Conservation (phyloP, 2,888 invertebrate genomes). For the Pollenia amentaria region DNA sequence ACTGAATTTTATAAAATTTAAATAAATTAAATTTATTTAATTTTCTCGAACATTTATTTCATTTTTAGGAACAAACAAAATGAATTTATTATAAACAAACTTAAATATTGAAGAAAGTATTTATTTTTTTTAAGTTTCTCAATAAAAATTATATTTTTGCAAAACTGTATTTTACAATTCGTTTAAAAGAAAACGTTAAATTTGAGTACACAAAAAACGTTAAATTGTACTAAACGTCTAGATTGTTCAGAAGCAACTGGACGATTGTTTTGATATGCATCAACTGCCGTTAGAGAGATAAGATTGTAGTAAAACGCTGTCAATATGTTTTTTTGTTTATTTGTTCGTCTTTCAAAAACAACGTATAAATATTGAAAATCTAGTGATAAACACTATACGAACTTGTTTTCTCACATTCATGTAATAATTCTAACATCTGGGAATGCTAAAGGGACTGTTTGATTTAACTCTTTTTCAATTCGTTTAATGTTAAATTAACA, state of each 20-base stretch:
- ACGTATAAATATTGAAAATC: background rate
- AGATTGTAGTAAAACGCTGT: constrained; percentile 10
- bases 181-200: constrained; percentile 3
- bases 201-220: background rate
- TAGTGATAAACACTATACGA: constrained; percentile 19
- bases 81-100: background rate
- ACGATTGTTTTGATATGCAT: constrained; percentile 42
- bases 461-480: too few species aligned
- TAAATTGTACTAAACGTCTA: background rate
- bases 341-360: background rate
- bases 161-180: background rate
- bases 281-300: constrained; percentile 30
- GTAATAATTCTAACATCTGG: constrained; percentile 12
- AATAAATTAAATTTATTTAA: too few species aligned
- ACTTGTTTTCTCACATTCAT: background rate
- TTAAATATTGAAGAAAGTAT: background rate
- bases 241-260: constrained; percentile 26
- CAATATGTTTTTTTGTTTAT: constrained; percentile 23
- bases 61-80: background rate
- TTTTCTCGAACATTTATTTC: too few species aligned
- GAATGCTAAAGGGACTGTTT: background rate
- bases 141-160: background rate
- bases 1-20: too few species aligned
- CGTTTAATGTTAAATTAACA: background rate
- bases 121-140: background rate